Evolutionary conservation across 1,140 invertebrate species (phyloP).

Genomic region (Linepithema humile): DNA sequence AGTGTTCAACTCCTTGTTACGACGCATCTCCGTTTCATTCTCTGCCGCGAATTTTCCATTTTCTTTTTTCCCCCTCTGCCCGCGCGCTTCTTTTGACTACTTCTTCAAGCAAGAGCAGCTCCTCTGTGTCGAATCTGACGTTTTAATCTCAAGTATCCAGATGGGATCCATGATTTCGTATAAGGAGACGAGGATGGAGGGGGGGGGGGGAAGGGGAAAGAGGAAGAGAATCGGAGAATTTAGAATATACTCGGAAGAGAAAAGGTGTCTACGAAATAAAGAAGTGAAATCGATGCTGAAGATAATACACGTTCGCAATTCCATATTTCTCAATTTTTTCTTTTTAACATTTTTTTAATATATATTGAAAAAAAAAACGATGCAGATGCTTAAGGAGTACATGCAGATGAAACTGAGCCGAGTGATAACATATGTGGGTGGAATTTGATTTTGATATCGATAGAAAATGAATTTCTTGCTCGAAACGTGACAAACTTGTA

Average conservation of each 20-base stretch:
- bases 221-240: slow-evolving; percentile 1
- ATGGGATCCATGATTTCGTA: slow-evolving; percentile 79
- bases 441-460: neutral
- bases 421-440: neutral
- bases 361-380: neutral
- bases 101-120: slow-evolving; percentile 67
- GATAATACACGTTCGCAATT: slow-evolving; percentile 41
- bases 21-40: slow-evolving; percentile 68
- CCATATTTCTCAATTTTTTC: neutral
- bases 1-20: slow-evolving; percentile 75
- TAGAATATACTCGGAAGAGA: slow-evolving; percentile 38
- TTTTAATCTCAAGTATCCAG: slow-evolving; percentile 84
- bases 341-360: neutral
- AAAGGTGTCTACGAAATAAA: neutral
- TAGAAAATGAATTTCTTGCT: neutral
- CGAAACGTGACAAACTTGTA: neutral
- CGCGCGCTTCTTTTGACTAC: neutral
- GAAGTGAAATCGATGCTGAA: slow-evolving; percentile 48
- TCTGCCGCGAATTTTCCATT: neutral
- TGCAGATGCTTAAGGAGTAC: neutral
- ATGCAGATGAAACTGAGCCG: neutral
- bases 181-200: slow-evolving; percentile 27
- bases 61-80: slow-evolving; percentile 18
- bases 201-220: neutral
- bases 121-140: slow-evolving; percentile 79